Base-by-base conservation (phyloP, 2,797 vertebrate genomes). In the Taeniopygia guttata region DNA sequence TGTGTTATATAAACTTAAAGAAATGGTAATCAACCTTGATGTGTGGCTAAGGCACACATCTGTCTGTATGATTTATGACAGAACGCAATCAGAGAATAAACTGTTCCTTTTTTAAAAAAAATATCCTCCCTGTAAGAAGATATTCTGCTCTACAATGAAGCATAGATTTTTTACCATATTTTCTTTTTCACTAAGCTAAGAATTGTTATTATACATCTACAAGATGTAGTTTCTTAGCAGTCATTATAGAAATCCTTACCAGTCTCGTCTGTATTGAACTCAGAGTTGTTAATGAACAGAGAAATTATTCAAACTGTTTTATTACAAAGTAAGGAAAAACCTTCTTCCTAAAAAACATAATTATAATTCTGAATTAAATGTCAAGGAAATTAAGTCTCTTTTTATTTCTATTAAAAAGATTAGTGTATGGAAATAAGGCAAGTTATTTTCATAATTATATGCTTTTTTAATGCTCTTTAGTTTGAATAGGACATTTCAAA, bases 41-140 rank as follows among this genome's bases (percentile, higher is more conserved):
- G 97, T 48, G 1, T 98, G 96, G 98, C 97, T 97, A 97, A 98
- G 96, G 95, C 92, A 66, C 94, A 97, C 97, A 98, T 98, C 97
- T 98, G 97, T 96, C 97, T 75, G 13, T 82, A 55, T 96, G 95
- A 97, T 96, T 97, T 97, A 97, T 86, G 90, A 79, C 81, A 96
- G 83, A 97, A 94, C 68, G 95, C 63, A 96, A 95, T 88, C 94
- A 95, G 59, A 95, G 74, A 95, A 87, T 94, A 97, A 96, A 90
- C 62, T 93, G 32, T 7, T 85, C 34, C 89, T 73, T 13, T 40
- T 29, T 3, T 1, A 3, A 38, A 6, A 17, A 30, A 36, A 4
- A 17, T 43, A 11, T 62, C 23, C 11, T 90, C 85, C 77, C 38
- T 94, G 68, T 95, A 96, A 96, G 55, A 91, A 42, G 63, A 73